phyloP scores from a whole-genome alignment of 2,797 vertebrate species.

The Potorous gilbertii region DNA sequence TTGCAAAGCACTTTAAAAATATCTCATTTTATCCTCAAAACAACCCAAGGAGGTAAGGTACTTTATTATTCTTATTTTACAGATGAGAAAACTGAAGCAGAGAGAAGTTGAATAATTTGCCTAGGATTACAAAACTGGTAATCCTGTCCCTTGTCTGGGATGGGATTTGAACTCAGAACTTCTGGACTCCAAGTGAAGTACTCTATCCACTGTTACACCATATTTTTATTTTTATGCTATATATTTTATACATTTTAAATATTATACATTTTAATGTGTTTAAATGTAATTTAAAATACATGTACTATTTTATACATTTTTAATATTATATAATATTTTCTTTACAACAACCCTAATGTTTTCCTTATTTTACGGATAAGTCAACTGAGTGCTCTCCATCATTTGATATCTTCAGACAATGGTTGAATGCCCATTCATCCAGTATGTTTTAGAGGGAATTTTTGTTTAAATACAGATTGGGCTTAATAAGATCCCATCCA shows the following conservation, averaged over 20 bases:
- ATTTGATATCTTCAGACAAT: neutral
- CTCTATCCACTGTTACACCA: neutral
- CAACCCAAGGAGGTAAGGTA: neutral
- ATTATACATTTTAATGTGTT: too few species aligned
- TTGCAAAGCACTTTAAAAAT: neutral
- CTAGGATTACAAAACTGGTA: neutral
- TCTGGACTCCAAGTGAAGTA: neutral
- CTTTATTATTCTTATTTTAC: neutral
- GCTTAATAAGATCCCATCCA: neutral
- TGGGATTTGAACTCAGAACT: neutral
- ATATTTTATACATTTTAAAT: too few species aligned
- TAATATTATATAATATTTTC: neutral
- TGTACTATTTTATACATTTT: too few species aligned
- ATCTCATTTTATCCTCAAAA: neutral
- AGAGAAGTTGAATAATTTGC: neutral
- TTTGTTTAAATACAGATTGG: neutral
- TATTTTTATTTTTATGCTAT: too few species aligned
- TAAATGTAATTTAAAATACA: too few species aligned
- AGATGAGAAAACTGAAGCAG: neutral
- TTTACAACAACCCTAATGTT: neutral
- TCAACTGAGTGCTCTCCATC: neutral
- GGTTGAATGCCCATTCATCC: neutral
- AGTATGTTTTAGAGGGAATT: neutral
- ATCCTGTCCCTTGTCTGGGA: neutral
- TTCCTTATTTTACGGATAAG: neutral